These are phyloP conservation scores for Okapia johnstoni DNA, from an alignment of 2,113 vertebrate genomes.

Conservation along the genomic window DNA sequence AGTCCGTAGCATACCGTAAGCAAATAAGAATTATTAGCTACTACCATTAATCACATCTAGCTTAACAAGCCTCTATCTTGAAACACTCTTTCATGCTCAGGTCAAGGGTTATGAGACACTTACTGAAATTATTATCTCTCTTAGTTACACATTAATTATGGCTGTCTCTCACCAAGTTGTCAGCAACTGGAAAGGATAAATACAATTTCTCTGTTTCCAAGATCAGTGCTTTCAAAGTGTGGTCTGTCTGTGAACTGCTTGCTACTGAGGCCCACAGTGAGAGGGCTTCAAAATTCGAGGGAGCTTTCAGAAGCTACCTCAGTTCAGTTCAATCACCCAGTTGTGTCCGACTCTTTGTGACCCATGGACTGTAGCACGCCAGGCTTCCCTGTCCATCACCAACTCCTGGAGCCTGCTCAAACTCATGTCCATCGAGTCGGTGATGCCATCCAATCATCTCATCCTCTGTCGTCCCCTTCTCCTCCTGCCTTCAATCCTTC, in stretches of 20 bases:
- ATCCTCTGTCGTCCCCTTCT: background rate
- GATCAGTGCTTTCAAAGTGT: background rate
- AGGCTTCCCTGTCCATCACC: background rate
- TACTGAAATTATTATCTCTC: background rate
- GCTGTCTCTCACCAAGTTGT: background rate
- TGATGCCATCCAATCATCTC: background rate
- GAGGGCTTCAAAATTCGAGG: background rate
- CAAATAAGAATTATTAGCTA: background rate
- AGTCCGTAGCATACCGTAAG: background rate
- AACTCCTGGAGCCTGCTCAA: background rate
- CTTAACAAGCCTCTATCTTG: background rate
- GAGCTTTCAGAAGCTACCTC: background rate
- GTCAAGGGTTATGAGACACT: background rate
- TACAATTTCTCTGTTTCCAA: background rate
- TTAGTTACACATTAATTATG: background rate
- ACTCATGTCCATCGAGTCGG: background rate
- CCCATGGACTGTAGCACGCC: fast-evolving
- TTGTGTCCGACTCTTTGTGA: background rate
- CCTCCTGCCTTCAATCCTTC: background rate
- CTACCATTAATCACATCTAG: background rate
- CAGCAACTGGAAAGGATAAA: background rate
- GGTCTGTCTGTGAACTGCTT: background rate
- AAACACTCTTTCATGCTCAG: background rate
- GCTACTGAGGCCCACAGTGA: background rate
- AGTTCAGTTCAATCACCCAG: background rate